phyloP scores from a whole-genome alignment of 2,888 invertebrate species.

The Neoascia interrupta region DNA sequence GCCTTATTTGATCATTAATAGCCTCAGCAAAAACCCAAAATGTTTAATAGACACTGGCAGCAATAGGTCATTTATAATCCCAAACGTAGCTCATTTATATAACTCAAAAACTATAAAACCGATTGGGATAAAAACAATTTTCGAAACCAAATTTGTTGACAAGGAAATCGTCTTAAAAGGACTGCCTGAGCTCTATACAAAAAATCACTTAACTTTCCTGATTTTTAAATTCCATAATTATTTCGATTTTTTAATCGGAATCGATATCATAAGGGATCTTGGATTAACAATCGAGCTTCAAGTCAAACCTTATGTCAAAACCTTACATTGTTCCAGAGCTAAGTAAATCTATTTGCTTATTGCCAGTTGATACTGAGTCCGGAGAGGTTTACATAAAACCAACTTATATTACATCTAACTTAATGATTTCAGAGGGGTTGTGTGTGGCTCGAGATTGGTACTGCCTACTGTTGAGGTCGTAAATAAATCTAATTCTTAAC shows the following conservation, averaged over 20 bases:
- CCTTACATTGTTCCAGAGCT: neutral
- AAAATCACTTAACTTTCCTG: neutral
- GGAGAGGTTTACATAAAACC: slow-evolving; percentile 31
- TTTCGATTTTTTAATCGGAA: slow-evolving; percentile 18
- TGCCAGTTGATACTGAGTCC: slow-evolving; percentile 17
- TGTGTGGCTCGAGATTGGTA: too few species aligned
- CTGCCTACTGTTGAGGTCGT: slow-evolving; percentile 67
- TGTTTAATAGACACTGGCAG: neutral
- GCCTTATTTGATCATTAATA: too few species aligned
- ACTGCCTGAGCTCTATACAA: slow-evolving; percentile 8
- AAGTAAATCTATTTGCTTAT: neutral
- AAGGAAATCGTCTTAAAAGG: neutral
- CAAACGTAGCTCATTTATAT: neutral
- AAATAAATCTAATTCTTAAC: slow-evolving; percentile 4
- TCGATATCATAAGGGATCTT: slow-evolving; percentile 4
- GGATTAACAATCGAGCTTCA: slow-evolving; percentile 5
- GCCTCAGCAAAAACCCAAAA: too few species aligned
- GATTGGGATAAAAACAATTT: neutral
- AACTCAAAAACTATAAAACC: neutral
- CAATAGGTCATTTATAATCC: neutral
- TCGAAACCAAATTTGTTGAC: neutral
- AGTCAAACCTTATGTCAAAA: neutral
- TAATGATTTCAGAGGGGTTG: too few species aligned
- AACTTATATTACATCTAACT: neutral
- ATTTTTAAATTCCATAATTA: slow-evolving; percentile 39